phyloP scores from a whole-genome alignment of 2,888 invertebrate species.

The Pyrrhosoma nymphula region DNA sequence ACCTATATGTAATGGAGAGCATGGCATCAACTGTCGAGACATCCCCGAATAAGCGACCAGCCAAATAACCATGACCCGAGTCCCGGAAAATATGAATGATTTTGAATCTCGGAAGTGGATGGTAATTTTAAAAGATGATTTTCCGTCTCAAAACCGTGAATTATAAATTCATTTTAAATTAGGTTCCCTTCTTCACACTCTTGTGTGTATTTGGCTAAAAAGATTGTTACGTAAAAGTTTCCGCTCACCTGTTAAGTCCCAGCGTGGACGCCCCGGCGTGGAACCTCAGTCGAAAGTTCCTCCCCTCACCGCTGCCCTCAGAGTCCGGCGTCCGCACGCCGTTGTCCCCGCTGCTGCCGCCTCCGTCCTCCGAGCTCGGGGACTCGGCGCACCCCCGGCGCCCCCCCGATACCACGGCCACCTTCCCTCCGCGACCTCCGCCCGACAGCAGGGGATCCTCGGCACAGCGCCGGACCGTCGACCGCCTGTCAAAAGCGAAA shows the following conservation, averaged over 20 bases:
- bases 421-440: slow-evolving; percentile 50
- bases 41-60: too few species aligned
- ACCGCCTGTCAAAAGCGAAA: slow-evolving; percentile 11
- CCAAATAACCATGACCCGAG: too few species aligned
- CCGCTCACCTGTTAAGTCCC: slow-evolving; percentile 78
- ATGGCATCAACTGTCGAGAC: too few species aligned
- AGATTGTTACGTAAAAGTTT: slow-evolving; percentile 74
- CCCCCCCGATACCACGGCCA: not conserved
- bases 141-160: too few species aligned
- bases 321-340: slow-evolving; percentile 88
- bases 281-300: slow-evolving; percentile 80
- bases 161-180: too few species aligned
- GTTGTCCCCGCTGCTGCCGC: slow-evolving; percentile 77
- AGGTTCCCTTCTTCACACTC: too few species aligned
- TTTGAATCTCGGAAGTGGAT: too few species aligned
- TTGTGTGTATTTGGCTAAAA: too few species aligned
- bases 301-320: slow-evolving; percentile 85
- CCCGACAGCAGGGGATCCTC: slow-evolving; percentile 54
- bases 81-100: too few species aligned
- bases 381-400: slow-evolving; percentile 70
- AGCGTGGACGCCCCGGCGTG: slow-evolving; percentile 80
- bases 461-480: slow-evolving; percentile 71
- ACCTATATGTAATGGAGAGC: too few species aligned
- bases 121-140: too few species aligned
- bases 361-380: slow-evolving; percentile 57